A percentile compares a stretch with the other conserved stretches of the same genome.
Evolutionary conservation across 2,113 vertebrate species (phyloP).

Genomic region (Eretmochelys imbricata): DNA sequence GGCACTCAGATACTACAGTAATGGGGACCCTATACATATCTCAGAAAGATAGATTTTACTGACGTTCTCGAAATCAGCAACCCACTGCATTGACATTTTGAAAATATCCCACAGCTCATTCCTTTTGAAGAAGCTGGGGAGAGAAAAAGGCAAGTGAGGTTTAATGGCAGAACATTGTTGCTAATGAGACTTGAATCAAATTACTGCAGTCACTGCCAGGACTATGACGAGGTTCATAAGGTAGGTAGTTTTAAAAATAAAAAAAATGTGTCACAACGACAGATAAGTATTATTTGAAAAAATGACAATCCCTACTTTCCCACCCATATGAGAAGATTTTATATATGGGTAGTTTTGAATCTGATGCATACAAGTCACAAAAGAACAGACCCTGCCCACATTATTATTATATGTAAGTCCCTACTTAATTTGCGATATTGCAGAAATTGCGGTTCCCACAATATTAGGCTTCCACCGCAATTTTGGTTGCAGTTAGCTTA

Average conservation of each 20-base stretch:
- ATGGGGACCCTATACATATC: fast-evolving
- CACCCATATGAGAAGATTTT: slow-evolving; percentile 33
- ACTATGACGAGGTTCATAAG: slow-evolving; percentile 34
- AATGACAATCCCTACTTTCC: slow-evolving; percentile 51
- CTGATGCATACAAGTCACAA: slow-evolving; percentile 28
- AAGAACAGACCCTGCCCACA: background rate
- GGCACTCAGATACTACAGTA: fast-evolving
- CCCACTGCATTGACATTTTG: background rate
- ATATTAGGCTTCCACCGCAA: background rate
- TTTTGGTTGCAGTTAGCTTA: background rate
- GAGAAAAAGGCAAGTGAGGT: slow-evolving; percentile 21
- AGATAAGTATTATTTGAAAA: slow-evolving; percentile 52
- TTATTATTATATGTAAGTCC: background rate
- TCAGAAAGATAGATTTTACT: background rate
- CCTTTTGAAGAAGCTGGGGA: background rate
- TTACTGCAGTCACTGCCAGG: background rate
- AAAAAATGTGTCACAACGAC: slow-evolving; percentile 29
- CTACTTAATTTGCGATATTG: background rate
- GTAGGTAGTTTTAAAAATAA: slow-evolving; percentile 60
- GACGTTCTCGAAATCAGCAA: background rate
- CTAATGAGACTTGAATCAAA: slow-evolving; percentile 44
- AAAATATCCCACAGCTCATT: background rate
- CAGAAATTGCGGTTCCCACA: background rate
- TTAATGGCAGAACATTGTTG: background rate
- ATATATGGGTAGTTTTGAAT: slow-evolving; percentile 47